phyloP scores from a whole-genome alignment of 2,888 invertebrate genomes.

The Caenorhabditis uteleia region DNA sequence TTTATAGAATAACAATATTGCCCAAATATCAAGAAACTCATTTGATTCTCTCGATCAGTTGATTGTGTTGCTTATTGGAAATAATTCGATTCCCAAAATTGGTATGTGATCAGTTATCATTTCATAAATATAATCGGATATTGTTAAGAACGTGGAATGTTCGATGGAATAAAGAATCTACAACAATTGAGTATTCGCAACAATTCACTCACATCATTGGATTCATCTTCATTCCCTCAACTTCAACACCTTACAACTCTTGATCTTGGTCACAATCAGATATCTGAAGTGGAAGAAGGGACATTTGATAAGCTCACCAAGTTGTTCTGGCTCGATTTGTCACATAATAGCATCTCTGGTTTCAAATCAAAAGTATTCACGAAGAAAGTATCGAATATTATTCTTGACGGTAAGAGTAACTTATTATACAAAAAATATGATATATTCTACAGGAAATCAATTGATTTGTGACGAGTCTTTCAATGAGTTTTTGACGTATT shows the following conservation, averaged over 20 bases:
- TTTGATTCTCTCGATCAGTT: constrained; percentile 75
- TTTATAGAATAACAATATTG: constrained; percentile 60
- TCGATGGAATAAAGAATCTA: constrained; percentile 78
- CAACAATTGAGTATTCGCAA: constrained; percentile 67
- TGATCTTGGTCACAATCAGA: constrained; percentile 76
- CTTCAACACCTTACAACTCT: constrained; percentile 56
- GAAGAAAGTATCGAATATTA: constrained; percentile 56
- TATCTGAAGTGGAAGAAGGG: constrained; percentile 79
- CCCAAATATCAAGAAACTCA: constrained; percentile 61
- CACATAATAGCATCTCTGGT: constrained; percentile 55
- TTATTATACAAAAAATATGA: neutral
- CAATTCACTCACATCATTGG: constrained; percentile 54
- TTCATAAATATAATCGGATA: neutral
- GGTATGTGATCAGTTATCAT: constrained; percentile 55
- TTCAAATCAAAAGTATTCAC: constrained; percentile 58
- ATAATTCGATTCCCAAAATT: constrained; percentile 81
- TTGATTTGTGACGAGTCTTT: constrained; percentile 63
- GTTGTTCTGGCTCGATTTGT: constrained; percentile 66
- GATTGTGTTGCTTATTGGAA: constrained; percentile 80
- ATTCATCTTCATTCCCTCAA: constrained; percentile 49
- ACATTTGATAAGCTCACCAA: constrained; percentile 53
- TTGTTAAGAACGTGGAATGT: constrained; percentile 59
- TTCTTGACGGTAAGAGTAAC: constrained; percentile 56
- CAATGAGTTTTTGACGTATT: constrained; percentile 60
- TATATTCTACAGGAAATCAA: constrained; percentile 41